A percentile compares a stretch with the other conserved stretches of the same genome.
Evolutionary conservation across 2,113 vertebrate genomes (phyloP).

Genomic region (Salvelinus fontinalis): DNA sequence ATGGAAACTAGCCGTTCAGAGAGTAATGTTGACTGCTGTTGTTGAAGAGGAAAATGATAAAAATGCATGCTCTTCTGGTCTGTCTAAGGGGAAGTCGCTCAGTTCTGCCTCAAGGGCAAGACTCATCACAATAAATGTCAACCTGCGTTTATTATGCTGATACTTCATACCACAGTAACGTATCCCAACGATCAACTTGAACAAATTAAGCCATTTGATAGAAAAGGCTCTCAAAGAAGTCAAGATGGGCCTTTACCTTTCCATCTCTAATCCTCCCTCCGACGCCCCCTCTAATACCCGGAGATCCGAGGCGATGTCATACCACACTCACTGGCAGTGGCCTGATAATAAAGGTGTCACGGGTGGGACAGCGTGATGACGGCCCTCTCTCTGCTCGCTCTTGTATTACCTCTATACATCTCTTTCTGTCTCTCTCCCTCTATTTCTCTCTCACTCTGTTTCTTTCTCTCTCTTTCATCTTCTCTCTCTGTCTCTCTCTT

Average conservation of each 20-base stretch:
- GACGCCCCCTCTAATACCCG: not conserved
- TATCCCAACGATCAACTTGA: no score
- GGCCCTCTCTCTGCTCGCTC: constrained; percentile 3
- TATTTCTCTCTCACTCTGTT: not conserved
- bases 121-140: no score
- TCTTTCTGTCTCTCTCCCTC: not conserved
- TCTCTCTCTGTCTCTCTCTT: not conserved
- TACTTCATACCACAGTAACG: no score
- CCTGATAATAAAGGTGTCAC: constrained; percentile 71
- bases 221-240: constrained; percentile 1
- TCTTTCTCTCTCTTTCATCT: not conserved
- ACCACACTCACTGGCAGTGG: constrained; percentile 73
- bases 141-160: no score
- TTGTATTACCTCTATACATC: not conserved
- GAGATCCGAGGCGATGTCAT: constrained; percentile 39
- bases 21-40: no score
- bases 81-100: no score
- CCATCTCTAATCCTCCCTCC: not conserved
- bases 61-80: no score
- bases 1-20: no score
- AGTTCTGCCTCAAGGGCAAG: no score
- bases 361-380: constrained; percentile 44
- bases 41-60: no score
- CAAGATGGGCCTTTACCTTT: not conserved
- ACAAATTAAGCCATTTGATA: no score